These are phyloP conservation scores for Papilio xuthus DNA, from an alignment of 1,140 invertebrate genomes.

Conservation along the genomic window DNA sequence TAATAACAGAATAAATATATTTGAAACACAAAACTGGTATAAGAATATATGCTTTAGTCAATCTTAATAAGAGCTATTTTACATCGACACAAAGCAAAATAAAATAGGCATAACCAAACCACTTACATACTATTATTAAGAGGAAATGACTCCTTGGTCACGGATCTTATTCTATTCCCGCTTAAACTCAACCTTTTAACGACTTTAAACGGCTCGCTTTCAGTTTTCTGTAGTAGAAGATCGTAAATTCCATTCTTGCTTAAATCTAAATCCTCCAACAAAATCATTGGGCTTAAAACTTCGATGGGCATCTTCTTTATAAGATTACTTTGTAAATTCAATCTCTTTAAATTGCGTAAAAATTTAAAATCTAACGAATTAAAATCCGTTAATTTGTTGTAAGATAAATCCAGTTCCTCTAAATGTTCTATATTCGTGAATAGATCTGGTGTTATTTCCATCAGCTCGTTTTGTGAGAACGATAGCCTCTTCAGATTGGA, in stretches of 20 bases:
- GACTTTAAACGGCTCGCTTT: slow-evolving; percentile 53
- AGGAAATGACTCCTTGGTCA: slow-evolving; percentile 71
- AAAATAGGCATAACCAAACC: slow-evolving; percentile 29
- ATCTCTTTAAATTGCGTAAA: slow-evolving; percentile 60
- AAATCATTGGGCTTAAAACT: slow-evolving; percentile 58
- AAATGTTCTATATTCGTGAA: slow-evolving; percentile 69
- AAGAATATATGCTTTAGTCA: neutral
- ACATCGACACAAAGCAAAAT: slow-evolving; percentile 18
- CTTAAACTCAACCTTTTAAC: slow-evolving; percentile 69
- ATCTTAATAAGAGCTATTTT: slow-evolving; percentile 19
- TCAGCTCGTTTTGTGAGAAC: slow-evolving; percentile 69
- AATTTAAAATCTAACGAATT: slow-evolving; percentile 69
- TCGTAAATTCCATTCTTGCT: slow-evolving; percentile 74
- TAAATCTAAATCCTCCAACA: slow-evolving; percentile 71
- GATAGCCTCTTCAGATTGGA: slow-evolving; percentile 67
- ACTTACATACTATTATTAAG: slow-evolving; percentile 72
- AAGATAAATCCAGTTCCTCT: slow-evolving; percentile 80
- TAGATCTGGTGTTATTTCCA: slow-evolving; percentile 69
- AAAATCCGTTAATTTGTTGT: slow-evolving; percentile 77
- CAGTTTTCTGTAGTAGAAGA: slow-evolving; percentile 55
- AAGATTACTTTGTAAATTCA: slow-evolving; percentile 71
- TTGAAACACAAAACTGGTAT: neutral
- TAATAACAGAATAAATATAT: neutral
- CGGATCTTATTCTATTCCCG: slow-evolving; percentile 68
- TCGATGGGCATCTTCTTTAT: slow-evolving; percentile 68